Evolutionary conservation across 1,140 invertebrate species (phyloP).

Genomic region (Drosophila biarmipes): DNA sequence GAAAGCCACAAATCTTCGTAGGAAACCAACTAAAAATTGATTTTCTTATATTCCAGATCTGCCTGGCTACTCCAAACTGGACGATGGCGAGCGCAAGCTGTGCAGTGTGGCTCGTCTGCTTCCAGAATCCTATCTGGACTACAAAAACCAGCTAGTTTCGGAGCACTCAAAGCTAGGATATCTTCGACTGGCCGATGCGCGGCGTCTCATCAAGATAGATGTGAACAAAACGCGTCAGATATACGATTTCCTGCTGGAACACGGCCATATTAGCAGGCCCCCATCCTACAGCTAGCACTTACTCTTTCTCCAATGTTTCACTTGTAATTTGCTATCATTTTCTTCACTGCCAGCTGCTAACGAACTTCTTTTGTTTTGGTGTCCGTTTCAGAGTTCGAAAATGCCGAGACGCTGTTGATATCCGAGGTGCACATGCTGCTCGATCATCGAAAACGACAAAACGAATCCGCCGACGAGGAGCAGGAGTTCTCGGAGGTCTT

Average conservation of each 20-base stretch:
- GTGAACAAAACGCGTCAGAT: conserved; percentile 97
- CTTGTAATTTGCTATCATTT: conserved; percentile 62
- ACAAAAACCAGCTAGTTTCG: conserved; percentile 89
- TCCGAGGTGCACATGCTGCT: conserved; percentile 99
- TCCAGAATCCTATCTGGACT: conserved; percentile 91
- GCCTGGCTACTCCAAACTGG: conserved; percentile 92
- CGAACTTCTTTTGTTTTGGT: neutral
- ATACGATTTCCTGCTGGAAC: conserved; percentile 91
- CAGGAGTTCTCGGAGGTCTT: conserved; percentile 99
- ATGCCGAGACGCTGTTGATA: conserved; percentile 98
- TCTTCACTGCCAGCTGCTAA: neutral
- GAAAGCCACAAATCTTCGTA: too few relatives aligned
- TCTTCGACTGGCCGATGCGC: conserved; percentile 91
- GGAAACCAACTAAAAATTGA: neutral
- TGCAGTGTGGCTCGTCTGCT: conserved; percentile 90
- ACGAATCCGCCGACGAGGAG: conserved; percentile 99
- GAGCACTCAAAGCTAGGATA: conserved; percentile 91
- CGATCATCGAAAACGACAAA: conserved; percentile 98
- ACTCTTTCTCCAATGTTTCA: conserved; percentile 40
- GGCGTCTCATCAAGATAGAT: conserved; percentile 94
- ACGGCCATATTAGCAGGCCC: conserved; percentile 89
- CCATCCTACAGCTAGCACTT: conserved; percentile 54
- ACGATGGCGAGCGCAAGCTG: conserved; percentile 89
- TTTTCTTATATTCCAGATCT: conserved; percentile 86
- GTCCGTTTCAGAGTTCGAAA: conserved; percentile 96